These are phyloP conservation scores for Diachrysia chrysitis DNA, from an alignment of 2,888 invertebrate genomes.

Conservation along the genomic window DNA sequence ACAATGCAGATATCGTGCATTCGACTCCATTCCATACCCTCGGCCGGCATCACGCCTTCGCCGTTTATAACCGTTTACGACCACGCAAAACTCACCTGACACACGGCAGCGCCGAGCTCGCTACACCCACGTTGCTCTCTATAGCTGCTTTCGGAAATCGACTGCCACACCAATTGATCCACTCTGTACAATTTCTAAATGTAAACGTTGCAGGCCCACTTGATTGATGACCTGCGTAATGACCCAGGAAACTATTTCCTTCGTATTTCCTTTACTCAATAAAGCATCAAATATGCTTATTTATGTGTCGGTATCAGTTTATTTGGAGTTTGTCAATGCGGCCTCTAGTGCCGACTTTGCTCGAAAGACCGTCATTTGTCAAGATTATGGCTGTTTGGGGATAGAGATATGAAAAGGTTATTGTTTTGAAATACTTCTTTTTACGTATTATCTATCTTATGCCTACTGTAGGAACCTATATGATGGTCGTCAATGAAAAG, in stretches of 20 bases:
- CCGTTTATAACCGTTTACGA: constrained; percentile 70
- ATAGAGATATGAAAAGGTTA: constrained; percentile 87
- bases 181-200: constrained; percentile 67
- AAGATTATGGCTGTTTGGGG: constrained; percentile 86
- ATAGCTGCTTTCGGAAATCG: constrained; percentile 48
- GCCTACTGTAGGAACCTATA: constrained; percentile 28
- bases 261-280: constrained; percentile 88
- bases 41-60: constrained; percentile 69
- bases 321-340: constrained; percentile 86
- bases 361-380: constrained; percentile 87
- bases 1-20: constrained; percentile 88
- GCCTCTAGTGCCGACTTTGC: constrained; percentile 82
- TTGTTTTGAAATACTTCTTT: constrained; percentile 86
- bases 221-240: constrained; percentile 87
- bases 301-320: constrained; percentile 85
- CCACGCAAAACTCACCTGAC: constrained; percentile 65
- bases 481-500: constrained; percentile 10
- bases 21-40: constrained; percentile 67
- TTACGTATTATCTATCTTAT: constrained; percentile 59
- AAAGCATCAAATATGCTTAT: constrained; percentile 88
- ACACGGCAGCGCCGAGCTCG: constrained; percentile 12
- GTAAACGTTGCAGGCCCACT: constrained; percentile 72
- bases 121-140: constrained; percentile 23
- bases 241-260: constrained; percentile 88
- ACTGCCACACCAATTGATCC: constrained; percentile 66